Conservation (phyloP, 2,888 invertebrate species). For the Euclidia mi region DNA sequence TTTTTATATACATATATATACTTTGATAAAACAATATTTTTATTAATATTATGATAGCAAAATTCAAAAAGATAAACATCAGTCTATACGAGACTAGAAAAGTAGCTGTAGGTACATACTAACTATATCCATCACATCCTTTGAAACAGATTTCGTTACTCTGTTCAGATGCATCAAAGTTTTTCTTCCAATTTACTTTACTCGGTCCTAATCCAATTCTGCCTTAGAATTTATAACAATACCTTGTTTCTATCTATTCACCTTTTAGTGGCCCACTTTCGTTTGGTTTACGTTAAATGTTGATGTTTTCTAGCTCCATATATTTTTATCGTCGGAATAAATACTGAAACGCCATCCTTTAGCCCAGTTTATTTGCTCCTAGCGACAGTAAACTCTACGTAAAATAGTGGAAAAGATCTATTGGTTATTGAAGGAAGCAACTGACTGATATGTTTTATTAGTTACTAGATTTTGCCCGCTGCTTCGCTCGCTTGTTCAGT, state of each 20-base stretch:
- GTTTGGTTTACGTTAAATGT: conserved; percentile 26
- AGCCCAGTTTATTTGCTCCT: conserved; percentile 19
- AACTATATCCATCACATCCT: not conserved
- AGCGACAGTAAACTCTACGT: not conserved
- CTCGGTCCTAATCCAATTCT: not conserved
- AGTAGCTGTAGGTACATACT: too few relatives aligned
- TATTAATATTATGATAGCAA: too few relatives aligned
- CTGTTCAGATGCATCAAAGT: not conserved
- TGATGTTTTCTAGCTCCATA: conserved; percentile 21
- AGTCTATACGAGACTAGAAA: too few relatives aligned
- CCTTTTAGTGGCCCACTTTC: not conserved
- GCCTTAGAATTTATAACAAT: not conserved
- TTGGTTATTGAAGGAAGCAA: not conserved
- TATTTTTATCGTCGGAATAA: conserved; percentile 38
- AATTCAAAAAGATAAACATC: too few relatives aligned
- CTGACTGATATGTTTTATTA: too few relatives aligned
- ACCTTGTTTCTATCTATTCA: not conserved
- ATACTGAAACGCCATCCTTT: conserved; percentile 21
- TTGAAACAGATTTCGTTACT: not conserved
- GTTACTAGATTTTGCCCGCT: too few relatives aligned
- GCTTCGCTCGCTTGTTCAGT: too few relatives aligned
- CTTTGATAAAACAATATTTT: too few relatives aligned
- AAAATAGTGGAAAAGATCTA: not conserved
- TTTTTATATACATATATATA: too few relatives aligned
- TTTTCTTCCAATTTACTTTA: conserved; percentile 1